Percentiles rank a stretch among this genome's conserved stretches.
Evolutionary conservation across 2,113 vertebrate genomes (phyloP).

Genomic region (Turdus rufiventris): DNA sequence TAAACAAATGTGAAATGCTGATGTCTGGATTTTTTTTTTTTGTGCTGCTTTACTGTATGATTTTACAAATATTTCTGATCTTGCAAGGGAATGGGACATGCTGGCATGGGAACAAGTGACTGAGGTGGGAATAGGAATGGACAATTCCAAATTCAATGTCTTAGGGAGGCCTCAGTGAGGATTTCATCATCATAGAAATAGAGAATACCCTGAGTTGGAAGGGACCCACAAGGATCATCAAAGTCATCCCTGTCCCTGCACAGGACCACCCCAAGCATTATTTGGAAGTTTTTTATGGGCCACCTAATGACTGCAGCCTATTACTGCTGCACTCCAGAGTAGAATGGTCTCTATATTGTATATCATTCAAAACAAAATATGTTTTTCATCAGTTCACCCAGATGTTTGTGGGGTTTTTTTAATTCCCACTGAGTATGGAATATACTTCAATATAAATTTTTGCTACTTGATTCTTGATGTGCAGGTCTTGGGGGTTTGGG

Average conservation of each 20-base stretch:
- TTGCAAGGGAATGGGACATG: not conserved
- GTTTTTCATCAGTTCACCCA: not conserved
- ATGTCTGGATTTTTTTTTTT: not conserved
- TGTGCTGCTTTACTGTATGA: not conserved
- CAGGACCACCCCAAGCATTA: not conserved
- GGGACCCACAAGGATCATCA: no score
- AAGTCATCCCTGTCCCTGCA: not conserved
- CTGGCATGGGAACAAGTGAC: not conserved
- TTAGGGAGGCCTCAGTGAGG: not conserved
- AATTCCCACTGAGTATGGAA: not conserved
- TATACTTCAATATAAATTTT: not conserved
- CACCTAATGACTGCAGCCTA: not conserved
- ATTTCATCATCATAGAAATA: not conserved
- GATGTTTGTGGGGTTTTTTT: not conserved
- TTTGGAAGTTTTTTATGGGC: not conserved
- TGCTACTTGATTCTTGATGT: not conserved
- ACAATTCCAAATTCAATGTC: not conserved
- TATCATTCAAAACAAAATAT: not conserved
- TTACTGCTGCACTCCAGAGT: not conserved
- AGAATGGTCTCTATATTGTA: not conserved
- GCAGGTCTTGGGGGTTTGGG: fast-evolving
- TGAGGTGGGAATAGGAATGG: not conserved
- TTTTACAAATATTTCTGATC: not conserved
- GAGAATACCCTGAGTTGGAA: not conserved
- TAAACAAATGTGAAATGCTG: not conserved